Evolutionary conservation across 1,140 invertebrate genomes (phyloP).

Genomic region (Macrobrachium rosenbergii): DNA sequence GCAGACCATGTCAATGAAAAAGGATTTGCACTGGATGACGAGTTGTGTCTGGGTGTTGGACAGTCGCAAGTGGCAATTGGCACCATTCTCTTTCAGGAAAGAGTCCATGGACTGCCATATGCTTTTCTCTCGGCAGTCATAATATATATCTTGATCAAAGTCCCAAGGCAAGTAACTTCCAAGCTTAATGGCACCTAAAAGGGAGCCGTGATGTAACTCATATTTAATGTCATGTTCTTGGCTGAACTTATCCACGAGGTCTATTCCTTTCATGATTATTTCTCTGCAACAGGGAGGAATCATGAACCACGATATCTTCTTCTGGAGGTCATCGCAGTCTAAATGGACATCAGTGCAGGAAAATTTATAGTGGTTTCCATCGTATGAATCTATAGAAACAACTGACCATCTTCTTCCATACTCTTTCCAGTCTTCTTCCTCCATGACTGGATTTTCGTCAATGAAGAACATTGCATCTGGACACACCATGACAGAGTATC

Average conservation of each 20-base stretch:
- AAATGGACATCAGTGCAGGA: conserved; percentile 62
- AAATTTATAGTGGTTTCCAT: conserved; percentile 42
- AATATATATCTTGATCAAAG: conserved; percentile 66
- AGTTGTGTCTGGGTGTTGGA: conserved; percentile 40
- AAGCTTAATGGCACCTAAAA: conserved; percentile 68
- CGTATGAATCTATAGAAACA: conserved; percentile 33
- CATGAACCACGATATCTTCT: conserved; percentile 7
- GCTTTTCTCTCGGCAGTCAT: conserved; percentile 55
- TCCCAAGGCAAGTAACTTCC: conserved; percentile 68
- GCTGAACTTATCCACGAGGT: conserved; percentile 37
- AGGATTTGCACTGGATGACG: conserved; percentile 11
- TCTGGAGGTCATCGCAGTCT: conserved; percentile 35
- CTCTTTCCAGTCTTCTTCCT: conserved; percentile 37
- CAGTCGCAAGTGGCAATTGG: neutral
- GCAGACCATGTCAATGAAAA: neutral
- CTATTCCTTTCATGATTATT: conserved; percentile 51
- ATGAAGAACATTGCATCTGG: conserved; percentile 68
- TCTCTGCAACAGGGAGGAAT: conserved; percentile 64
- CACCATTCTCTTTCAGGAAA: neutral
- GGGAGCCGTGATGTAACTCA: conserved; percentile 68
- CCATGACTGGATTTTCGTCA: conserved; percentile 17
- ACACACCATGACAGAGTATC: conserved; percentile 65
- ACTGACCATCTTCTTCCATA: conserved; percentile 63
- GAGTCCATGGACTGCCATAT: conserved; percentile 26
- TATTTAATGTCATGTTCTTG: conserved; percentile 61